Evolutionary conservation across 2,797 vertebrate species (phyloP).

Genomic region (Myotis planiceps): DNA sequence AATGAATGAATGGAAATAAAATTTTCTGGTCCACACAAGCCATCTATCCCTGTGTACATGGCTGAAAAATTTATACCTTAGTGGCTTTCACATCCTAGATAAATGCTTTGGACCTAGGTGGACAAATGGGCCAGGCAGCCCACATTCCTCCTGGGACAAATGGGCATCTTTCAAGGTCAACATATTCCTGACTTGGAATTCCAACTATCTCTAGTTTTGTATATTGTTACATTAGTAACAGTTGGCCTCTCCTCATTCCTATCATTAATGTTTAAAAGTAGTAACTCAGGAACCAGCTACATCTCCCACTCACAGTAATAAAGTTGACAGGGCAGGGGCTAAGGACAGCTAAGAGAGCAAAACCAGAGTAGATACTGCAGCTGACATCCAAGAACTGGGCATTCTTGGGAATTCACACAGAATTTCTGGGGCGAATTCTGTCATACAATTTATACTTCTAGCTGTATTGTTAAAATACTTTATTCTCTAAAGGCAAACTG

Average conservation of each 20-base stretch:
- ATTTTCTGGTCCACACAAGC: neutral
- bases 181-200: neutral
- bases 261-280: neutral
- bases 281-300: neutral
- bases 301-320: neutral
- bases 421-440: neutral
- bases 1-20: neutral
- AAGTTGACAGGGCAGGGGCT: neutral
- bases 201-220: neutral
- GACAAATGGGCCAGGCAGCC: neutral
- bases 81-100: neutral
- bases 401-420: neutral
- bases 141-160: neutral
- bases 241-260: neutral
- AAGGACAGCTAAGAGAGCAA: neutral
- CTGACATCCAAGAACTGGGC: neutral
- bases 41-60: neutral
- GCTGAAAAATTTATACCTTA: neutral
- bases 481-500: slow-evolving; percentile 14
- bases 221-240: neutral
- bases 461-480: slow-evolving; percentile 2
- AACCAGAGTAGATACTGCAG: neutral
- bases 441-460: neutral
- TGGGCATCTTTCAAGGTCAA: slow-evolving; percentile 8
- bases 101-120: neutral